A percentile compares a stretch with the other conserved stretches of the same genome.
Conservation (phyloP, 2,797 vertebrate species). For the Pseudochirops corinnae region DNA sequence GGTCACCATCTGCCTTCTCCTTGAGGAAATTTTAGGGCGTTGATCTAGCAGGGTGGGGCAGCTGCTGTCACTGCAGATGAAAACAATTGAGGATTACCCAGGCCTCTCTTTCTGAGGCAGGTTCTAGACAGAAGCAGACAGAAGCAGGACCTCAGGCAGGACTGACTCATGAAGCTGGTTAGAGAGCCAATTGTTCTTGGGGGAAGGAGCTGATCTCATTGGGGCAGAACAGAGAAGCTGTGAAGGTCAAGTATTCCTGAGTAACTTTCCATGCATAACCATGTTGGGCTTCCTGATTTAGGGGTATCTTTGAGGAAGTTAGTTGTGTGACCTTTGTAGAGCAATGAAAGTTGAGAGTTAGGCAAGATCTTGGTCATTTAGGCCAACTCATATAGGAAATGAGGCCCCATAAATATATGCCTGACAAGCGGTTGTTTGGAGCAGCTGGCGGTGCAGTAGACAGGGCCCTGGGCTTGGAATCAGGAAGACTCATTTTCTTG, state of each 20-base stretch:
- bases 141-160: neutral
- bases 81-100: neutral
- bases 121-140: neutral
- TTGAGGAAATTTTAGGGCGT: neutral
- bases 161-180: neutral
- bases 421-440: neutral
- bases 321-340: neutral
- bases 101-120: neutral
- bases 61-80: neutral
- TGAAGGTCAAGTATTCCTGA: neutral
- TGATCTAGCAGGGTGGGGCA: neutral
- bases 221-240: neutral
- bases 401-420: neutral
- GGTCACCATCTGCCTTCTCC: neutral
- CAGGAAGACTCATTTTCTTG: neutral
- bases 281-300: neutral
- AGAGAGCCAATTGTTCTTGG: neutral
- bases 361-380: neutral
- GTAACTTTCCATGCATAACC: neutral
- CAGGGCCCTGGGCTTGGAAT: neutral
- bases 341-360: neutral
- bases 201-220: neutral
- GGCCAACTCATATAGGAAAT: neutral
- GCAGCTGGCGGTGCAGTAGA: neutral
- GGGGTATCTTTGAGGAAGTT: neutral